These are phyloP conservation scores for Spheniscus humboldti DNA, from an alignment of 2,797 vertebrate species.

Conservation along the genomic window DNA sequence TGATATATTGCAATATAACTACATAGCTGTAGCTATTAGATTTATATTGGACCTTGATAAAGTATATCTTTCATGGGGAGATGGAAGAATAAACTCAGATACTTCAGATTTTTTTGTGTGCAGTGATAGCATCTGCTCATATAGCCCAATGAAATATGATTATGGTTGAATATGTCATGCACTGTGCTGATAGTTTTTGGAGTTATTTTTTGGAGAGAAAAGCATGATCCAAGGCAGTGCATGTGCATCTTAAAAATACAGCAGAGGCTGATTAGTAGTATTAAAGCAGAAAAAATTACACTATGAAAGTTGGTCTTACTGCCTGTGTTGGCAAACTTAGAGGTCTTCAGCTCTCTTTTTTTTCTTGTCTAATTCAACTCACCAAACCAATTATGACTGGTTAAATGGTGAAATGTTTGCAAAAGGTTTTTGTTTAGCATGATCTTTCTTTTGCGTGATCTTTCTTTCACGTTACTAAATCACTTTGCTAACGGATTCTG, in stretches of 20 bases:
- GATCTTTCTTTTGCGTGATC: not conserved
- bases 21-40: not conserved
- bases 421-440: not conserved
- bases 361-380: not conserved
- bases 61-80: not conserved
- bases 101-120: not conserved
- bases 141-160: not conserved
- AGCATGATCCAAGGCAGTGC: not conserved
- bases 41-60: not conserved
- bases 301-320: not conserved
- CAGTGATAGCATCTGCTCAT: not conserved
- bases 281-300: not conserved
- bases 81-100: not conserved
- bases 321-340: not conserved
- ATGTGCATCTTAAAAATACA: not conserved
- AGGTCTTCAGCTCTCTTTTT: not conserved
- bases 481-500: not conserved
- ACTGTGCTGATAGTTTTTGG: not conserved
- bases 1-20: not conserved
- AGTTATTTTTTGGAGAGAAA: not conserved
- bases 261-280: not conserved
- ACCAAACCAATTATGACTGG: not conserved
- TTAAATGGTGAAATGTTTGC: not conserved
- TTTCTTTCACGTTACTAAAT: not conserved
- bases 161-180: not conserved